Evolutionary conservation across 2,797 vertebrate species (phyloP).

Genomic region (Lycodopsis pacificus): DNA sequence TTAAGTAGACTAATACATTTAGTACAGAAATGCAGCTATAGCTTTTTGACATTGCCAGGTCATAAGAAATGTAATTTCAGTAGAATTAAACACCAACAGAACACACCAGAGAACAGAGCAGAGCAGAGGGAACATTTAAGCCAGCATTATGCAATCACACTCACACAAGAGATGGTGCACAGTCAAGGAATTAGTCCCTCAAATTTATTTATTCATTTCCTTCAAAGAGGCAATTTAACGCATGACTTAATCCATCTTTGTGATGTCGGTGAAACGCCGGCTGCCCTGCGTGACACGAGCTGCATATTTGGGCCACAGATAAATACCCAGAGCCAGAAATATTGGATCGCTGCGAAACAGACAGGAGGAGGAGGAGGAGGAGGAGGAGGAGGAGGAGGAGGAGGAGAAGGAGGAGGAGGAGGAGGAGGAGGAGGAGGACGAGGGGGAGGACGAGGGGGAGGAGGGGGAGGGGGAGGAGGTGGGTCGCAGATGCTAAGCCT

Average conservation of each 20-base stretch:
- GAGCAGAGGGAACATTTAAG: constrained; percentile 64
- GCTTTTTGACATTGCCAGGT: constrained; percentile 57
- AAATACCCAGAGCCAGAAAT: constrained; percentile 72
- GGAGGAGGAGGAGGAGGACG: not conserved
- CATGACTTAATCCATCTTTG: constrained; percentile 86
- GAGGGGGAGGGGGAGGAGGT: constrained; percentile 36
- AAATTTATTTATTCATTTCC: constrained; percentile 87
- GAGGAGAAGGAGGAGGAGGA: no score
- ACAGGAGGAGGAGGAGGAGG: constrained; percentile 38
- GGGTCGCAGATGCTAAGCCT: constrained; percentile 75
- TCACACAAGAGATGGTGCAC: constrained; percentile 76
- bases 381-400: constrained; percentile 45
- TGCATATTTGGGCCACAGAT: constrained; percentile 73
- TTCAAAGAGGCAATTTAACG: constrained; percentile 87
- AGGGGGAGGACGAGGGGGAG: not conserved
- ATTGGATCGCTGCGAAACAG: constrained; percentile 63
- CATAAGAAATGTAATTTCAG: constrained; percentile 60
- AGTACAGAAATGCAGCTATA: constrained; percentile 30
- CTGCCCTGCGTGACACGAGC: constrained; percentile 73
- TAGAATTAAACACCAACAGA: constrained; percentile 54
- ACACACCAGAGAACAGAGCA: constrained; percentile 54
- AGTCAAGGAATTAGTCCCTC: constrained; percentile 83
- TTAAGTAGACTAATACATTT: constrained; percentile 32
- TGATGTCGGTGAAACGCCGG: constrained; percentile 75
- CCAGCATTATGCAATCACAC: constrained; percentile 75